phyloP scores from a whole-genome alignment of 1,140 invertebrate species.

The Oedothorax gibbosus region DNA sequence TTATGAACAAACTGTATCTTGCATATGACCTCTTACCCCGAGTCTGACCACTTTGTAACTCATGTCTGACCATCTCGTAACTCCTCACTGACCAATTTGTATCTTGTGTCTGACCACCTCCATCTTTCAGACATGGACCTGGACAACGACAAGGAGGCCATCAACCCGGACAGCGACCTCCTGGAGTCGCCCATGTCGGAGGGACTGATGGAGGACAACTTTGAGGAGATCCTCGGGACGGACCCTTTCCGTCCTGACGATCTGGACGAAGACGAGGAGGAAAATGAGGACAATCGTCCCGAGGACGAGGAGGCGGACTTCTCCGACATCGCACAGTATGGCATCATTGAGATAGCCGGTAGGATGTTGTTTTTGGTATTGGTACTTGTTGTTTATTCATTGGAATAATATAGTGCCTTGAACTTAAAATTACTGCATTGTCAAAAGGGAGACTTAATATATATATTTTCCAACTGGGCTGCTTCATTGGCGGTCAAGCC shows the following conservation, averaged over 20 bases:
- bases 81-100: too few relatives aligned
- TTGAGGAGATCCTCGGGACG: slow-evolving; percentile 87
- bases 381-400: too few relatives aligned
- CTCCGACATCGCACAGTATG: slow-evolving; percentile 82
- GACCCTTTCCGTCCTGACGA: slow-evolving; percentile 72
- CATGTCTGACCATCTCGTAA: too few relatives aligned
- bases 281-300: slow-evolving; percentile 63
- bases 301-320: slow-evolving; percentile 75
- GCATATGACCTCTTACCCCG: too few relatives aligned
- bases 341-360: slow-evolving; percentile 90
- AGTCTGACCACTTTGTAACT: too few relatives aligned
- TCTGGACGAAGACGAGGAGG: slow-evolving; percentile 66
- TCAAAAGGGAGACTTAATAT: too few relatives aligned
- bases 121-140: slow-evolving; percentile 57
- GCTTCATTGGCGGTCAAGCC: too few relatives aligned
- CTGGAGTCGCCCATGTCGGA: slow-evolving; percentile 84
- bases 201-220: slow-evolving; percentile 92
- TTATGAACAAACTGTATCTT: too few relatives aligned
- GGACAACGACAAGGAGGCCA: slow-evolving; percentile 73
- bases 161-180: slow-evolving; percentile 72
- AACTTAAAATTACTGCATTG: too few relatives aligned
- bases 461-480: too few relatives aligned
- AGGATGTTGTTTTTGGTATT: not conserved
- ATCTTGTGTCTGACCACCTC: too few relatives aligned
- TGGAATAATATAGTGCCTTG: too few relatives aligned